Conservation (phyloP, 1,140 invertebrate genomes). For the Acromyrmex echinatior region DNA sequence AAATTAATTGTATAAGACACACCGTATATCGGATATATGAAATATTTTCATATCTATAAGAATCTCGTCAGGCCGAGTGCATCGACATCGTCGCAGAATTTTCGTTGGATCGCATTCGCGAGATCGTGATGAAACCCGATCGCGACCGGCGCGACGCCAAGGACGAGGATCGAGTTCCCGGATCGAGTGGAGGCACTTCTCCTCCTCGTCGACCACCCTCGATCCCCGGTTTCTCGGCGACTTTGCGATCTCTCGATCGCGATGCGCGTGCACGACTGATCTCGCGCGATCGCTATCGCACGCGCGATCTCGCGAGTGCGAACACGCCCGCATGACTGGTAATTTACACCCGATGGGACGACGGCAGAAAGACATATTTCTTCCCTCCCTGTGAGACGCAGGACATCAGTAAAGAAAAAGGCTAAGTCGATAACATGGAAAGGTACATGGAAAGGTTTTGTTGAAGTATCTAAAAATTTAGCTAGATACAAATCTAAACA, state of each 20-base stretch:
- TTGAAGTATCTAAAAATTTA: too few relatives aligned
- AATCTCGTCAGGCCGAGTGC: background rate
- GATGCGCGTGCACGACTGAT: background rate
- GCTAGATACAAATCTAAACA: too few relatives aligned
- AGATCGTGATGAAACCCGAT: slow-evolving; percentile 50
- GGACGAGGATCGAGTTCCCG: slow-evolving; percentile 53
- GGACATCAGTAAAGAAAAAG: background rate
- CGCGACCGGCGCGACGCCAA: slow-evolving; percentile 26
- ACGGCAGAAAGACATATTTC: slow-evolving; percentile 17
- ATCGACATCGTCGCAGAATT: background rate
- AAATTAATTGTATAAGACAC: background rate
- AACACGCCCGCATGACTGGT: slow-evolving; percentile 65
- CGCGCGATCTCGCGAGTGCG: slow-evolving; percentile 58
- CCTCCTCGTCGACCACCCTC: slow-evolving; percentile 43
- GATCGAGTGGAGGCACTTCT: background rate
- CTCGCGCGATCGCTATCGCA: slow-evolving; percentile 39
- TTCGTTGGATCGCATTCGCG: background rate
- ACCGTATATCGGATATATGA: background rate
- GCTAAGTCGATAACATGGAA: background rate
- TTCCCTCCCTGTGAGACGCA: background rate
- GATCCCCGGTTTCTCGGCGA: background rate
- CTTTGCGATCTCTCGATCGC: slow-evolving; percentile 13
- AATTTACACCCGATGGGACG: slow-evolving; percentile 43
- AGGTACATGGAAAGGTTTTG: too few relatives aligned
- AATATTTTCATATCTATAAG: background rate